Base-by-base conservation (phyloP, 2,888 invertebrate genomes). In the Chloroclysta siterata region DNA sequence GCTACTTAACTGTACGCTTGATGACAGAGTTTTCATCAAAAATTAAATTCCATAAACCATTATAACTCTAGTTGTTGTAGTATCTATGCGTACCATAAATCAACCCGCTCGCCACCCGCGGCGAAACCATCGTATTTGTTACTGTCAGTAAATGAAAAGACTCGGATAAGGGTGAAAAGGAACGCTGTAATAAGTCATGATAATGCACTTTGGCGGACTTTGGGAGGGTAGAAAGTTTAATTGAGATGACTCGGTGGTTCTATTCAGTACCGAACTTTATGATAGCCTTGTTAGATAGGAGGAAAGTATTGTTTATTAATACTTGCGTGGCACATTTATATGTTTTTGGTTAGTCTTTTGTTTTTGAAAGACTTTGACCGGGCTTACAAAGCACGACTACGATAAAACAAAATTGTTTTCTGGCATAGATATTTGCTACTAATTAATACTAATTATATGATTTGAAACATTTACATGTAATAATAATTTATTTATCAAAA, bases 91-190 rank as follows among this genome's bases (percentile, higher is more conserved):
- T 33, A 14, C n/a, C 22, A 70, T 66, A 65, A 57, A 60, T 60
- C 60, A 60, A 36, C 7, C 28, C 14, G 29, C 44, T 53, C 33
- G 54, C 41, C 48, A 39, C 36, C 50, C 51, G 51, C 51, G 46
- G 36, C 29, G 52, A 55, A 55, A 63, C 63, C 59, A 33, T 15
- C 46, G 46, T 52, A 86, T 88, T 83, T 84, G 83, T 86, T 80
- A 82, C 77, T 85, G 87, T 86, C 88, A 56, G 76, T 75, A 80
- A 84, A 83, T 81, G 81, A 82, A 81, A 81, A 73, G 74, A 73
- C 71, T 67, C 68, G 65, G 79, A 82, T 83, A 74, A 72, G 61
- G 65, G 65, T 62, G 53, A 51, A 72, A 71, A 65, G 58, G 70
- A 75, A 72, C 61, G 65, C 60, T 65, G 28, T 53, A 60, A 73